Base-by-base conservation (phyloP, 2,888 invertebrate genomes). In the Agrypnus murinus region DNA sequence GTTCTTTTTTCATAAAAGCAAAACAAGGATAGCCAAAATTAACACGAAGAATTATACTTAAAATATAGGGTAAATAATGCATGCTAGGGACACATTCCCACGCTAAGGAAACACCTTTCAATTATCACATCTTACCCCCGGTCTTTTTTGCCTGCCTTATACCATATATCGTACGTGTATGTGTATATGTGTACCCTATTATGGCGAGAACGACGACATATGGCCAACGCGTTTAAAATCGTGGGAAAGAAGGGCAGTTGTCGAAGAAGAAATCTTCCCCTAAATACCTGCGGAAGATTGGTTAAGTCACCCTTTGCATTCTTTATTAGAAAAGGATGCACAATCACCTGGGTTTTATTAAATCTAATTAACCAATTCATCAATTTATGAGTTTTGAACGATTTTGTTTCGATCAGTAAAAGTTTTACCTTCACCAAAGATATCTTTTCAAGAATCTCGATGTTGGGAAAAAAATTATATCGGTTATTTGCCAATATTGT, bases 151-250 rank as follows among this genome's bases (percentile, higher is more conserved):
- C 62, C 65, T 50, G 65, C 67, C 15, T 31, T 48, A 62, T 60
- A 53, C 25, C 5, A 25, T 25, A 5, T 25, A 25, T n/a, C n/a
- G 25, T 25, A 25, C 5, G 5, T 25, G 25, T 25, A 25, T 25
- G 5, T 3, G 5, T 65, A 62, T 67, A 58, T 67, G 70, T 71
- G 65, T 66, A 57, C 74, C 69, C 63, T 73, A 71, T 65, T 71
- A 68, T 73, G 73, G 70, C 77, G 77, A 78, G 78, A 77, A 81
- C 64, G 71, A 78, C 81, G 81, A 82, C 83, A 83, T 83, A 81
- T 83, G 83, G 83, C 77, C 76, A 79, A 80, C 81, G 81, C 77
- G 77, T 74, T 73, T 69, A 77, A 68, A 72, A 79, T 77, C 81
- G 81, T 81, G 81, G 82, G 82, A 81, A 82, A 69, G 70, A 69